Evolutionary conservation across 1,140 invertebrate genomes (phyloP).

Genomic region (Megathymus violae): DNA sequence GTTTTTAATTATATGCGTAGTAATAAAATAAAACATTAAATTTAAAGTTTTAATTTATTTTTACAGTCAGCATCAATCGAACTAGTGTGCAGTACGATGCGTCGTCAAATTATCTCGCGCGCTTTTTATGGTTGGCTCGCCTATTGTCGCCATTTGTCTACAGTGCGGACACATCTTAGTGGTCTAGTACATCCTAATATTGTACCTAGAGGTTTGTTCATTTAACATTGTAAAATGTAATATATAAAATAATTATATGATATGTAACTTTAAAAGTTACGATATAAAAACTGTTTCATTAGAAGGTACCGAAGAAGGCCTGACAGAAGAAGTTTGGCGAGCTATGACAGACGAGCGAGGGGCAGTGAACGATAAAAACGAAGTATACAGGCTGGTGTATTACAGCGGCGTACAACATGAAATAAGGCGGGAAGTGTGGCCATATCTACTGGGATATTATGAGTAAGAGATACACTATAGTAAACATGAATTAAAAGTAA

Average conservation of each 20-base stretch:
- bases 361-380: constrained; percentile 85
- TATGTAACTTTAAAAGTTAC: no score
- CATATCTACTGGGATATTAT: constrained; percentile 95
- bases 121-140: constrained; percentile 98
- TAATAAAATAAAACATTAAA: no score
- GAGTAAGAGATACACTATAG: constrained; percentile 67
- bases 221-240: background rate
- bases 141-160: constrained; percentile 95
- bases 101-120: constrained; percentile 95
- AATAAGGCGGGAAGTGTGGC: constrained; percentile 94
- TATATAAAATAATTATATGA: no score
- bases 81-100: constrained; percentile 96
- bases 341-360: constrained; percentile 85
- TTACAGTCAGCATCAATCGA: constrained; percentile 84
- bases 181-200: constrained; percentile 92
- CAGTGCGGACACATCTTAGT: constrained; percentile 95
- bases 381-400: constrained; percentile 93
- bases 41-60: constrained; percentile 3
- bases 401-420: constrained; percentile 93
- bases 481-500: no score
- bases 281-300: background rate
- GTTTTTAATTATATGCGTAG: no score
- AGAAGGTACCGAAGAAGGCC: constrained; percentile 85
- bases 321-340: constrained; percentile 89
- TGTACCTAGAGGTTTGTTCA: constrained; percentile 82